phyloP scores from a whole-genome alignment of 37 sponge, comb jelly and placozoan genomes.

The Halisarca cf. caerulea region DNA sequence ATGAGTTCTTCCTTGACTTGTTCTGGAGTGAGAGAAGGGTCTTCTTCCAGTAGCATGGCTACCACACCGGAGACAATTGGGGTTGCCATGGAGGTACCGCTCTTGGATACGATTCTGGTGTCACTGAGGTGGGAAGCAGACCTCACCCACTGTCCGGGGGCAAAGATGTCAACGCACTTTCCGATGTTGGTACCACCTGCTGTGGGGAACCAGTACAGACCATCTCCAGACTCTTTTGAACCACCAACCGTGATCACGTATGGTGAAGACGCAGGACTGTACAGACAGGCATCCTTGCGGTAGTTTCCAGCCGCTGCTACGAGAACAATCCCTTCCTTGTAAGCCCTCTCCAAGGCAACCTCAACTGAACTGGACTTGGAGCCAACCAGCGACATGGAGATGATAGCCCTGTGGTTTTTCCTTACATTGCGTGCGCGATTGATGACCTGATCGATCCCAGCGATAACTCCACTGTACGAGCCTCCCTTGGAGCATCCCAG shows the following conservation, averaged over 20 bases:
- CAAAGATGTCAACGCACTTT: conserved; percentile 66
- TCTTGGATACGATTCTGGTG: conserved; percentile 28
- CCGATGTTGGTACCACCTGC: conserved; percentile 58
- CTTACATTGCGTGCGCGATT: background rate
- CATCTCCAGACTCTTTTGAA: conserved; percentile 33
- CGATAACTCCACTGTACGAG: conserved; percentile 37
- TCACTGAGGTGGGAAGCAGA: conserved; percentile 46
- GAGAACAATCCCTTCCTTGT: conserved; percentile 36
- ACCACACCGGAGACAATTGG: conserved; percentile 66
- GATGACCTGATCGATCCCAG: conserved; percentile 49
- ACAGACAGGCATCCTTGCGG: conserved; percentile 45
- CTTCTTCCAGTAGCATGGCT: conserved; percentile 53
- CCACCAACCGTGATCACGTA: conserved; percentile 71
- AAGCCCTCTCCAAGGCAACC: conserved; percentile 31
- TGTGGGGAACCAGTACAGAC: conserved; percentile 5
- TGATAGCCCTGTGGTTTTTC: conserved; percentile 43
- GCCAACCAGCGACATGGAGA: conserved; percentile 61
- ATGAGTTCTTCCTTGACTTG: conserved; percentile 36
- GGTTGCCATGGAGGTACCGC: conserved; percentile 72
- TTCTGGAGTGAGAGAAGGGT: conserved; percentile 55
- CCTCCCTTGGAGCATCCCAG: conserved; percentile 58
- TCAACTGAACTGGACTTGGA: conserved; percentile 26
- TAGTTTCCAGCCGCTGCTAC: conserved; percentile 74
- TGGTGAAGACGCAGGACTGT: conserved; percentile 48
- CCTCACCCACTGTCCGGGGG: conserved; percentile 54